Base-by-base conservation (phyloP, 1,140 invertebrate species). In the Drosophila pectinifera region DNA sequence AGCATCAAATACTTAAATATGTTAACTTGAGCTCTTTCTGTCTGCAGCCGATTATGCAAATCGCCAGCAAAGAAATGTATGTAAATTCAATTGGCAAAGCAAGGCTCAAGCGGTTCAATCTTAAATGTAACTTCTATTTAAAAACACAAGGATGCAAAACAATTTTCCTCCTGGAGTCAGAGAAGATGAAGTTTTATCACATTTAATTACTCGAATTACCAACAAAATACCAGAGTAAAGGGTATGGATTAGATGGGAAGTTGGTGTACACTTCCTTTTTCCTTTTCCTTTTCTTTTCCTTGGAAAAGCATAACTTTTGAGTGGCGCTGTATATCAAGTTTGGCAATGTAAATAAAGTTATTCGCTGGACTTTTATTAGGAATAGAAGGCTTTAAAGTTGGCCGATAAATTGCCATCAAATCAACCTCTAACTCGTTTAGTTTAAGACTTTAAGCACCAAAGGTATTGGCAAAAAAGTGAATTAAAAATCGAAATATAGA, bases 321-420 rank as follows among this genome's bases (percentile, higher is more conserved):
- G 59, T 57, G 24, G 24, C n/a, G 3, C 38, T 58, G 31, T 45
- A 45, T 59, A 73, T 59, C n/a, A 45, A 74, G 48, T 58, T 56
- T 24, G 45, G 34, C 64, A 43, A 56, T 56, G 65, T 57, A 68
- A 68, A 68, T 34, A 58, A 73, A 62, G 59, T 62, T 58, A 62
- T 62, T 58, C 59, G 58, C 24, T 41, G 16, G 34, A 28, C 31
- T 41, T 62, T 62, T 18, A 58, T 62, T 39, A 58, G 14, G 53
- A 62, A 58, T 62, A 62, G 53, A 62, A 62, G 28, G 24, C 51
- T 51, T 62, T 13, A 58, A 62, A 62, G 53, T 62, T 61, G 22
- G 13, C 48, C 31, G 20, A 38, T 20, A 11, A 38, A 54, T 22
- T 39, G 31, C 58, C 38, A 57, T 22, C n/a, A 57, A 62, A 62